Percentiles rank a stretch among this genome's conserved stretches.
Conservation (phyloP, 2,888 invertebrate species). For the Biston stratarius region DNA sequence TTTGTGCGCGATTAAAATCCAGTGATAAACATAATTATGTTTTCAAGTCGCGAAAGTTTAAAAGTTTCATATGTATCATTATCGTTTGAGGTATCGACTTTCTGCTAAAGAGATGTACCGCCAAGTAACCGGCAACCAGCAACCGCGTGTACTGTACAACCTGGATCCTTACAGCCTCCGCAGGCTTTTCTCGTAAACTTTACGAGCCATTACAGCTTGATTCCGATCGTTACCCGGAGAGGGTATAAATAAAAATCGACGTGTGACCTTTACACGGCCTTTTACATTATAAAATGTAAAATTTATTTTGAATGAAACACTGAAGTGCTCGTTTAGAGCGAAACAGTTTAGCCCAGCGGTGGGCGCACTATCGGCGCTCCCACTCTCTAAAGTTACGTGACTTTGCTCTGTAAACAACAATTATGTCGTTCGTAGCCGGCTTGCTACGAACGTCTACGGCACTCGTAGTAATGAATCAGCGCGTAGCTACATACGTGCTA, state of each 20-base stretch:
- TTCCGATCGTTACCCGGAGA: constrained; percentile 36
- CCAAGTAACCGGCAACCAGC: too few relatives aligned
- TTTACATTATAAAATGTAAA: constrained; percentile 6
- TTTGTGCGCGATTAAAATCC: too few relatives aligned
- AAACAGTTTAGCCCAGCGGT: too few relatives aligned
- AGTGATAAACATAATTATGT: too few relatives aligned
- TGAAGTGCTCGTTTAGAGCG: background rate
- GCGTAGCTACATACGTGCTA: constrained; percentile 13
- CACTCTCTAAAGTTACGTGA: too few relatives aligned
- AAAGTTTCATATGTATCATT: too few relatives aligned
- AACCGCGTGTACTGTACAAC: constrained; percentile 27
- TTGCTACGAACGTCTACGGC: constrained; percentile 17
- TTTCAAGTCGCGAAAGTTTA: too few relatives aligned
- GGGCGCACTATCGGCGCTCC: too few relatives aligned
- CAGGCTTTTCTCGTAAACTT: constrained; percentile 42
- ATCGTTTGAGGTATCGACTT: too few relatives aligned
- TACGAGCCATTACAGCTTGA: constrained; percentile 41
- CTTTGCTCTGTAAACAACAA: background rate
- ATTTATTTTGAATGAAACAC: constrained; percentile 3
- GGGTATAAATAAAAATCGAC: constrained; percentile 33
- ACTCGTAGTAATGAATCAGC: background rate
- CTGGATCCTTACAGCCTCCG: constrained; percentile 31
- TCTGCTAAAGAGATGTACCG: too few relatives aligned
- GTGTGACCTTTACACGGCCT: constrained; percentile 33
- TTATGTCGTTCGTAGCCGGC: constrained; percentile 7